These are phyloP conservation scores for Lethrus apterus DNA, from an alignment of 1,140 invertebrate species.

Conservation along the genomic window DNA sequence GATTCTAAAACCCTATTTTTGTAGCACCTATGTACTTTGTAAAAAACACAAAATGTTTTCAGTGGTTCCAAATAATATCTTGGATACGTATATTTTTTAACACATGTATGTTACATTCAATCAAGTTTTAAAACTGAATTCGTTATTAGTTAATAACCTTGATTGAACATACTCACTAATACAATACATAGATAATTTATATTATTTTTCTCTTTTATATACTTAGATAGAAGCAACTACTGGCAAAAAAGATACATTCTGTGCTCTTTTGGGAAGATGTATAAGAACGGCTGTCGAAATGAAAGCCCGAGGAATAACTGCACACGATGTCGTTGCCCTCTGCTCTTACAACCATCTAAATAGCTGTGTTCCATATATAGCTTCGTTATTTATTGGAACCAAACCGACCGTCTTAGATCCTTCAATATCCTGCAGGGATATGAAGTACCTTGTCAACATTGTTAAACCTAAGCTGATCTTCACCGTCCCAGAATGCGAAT, in stretches of 20 bases:
- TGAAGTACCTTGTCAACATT: neutral
- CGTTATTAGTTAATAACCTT: no score
- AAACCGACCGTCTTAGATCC: neutral
- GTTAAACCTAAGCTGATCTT: constrained; percentile 12
- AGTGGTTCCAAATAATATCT: no score
- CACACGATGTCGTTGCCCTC: neutral
- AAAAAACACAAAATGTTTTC: no score
- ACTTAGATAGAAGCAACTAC: neutral
- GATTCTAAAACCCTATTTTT: no score
- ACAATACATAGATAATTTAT: no score
- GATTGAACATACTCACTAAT: no score
- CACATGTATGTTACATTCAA: no score
- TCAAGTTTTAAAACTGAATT: no score
- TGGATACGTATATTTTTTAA: no score
- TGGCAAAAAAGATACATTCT: neutral
- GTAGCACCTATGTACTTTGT: no score
- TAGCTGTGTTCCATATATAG: constrained; percentile 2
- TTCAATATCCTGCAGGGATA: neutral
- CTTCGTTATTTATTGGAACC: neutral
- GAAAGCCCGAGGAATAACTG: neutral
- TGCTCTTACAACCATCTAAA: constrained; percentile 3
- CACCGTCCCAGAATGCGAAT: no score
- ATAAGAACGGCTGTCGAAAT: constrained; percentile 3
- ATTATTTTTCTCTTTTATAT: no score
- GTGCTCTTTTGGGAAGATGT: neutral